phyloP scores from a whole-genome alignment of 2,888 invertebrate genomes.

The Stenchaetothrips biformis region DNA sequence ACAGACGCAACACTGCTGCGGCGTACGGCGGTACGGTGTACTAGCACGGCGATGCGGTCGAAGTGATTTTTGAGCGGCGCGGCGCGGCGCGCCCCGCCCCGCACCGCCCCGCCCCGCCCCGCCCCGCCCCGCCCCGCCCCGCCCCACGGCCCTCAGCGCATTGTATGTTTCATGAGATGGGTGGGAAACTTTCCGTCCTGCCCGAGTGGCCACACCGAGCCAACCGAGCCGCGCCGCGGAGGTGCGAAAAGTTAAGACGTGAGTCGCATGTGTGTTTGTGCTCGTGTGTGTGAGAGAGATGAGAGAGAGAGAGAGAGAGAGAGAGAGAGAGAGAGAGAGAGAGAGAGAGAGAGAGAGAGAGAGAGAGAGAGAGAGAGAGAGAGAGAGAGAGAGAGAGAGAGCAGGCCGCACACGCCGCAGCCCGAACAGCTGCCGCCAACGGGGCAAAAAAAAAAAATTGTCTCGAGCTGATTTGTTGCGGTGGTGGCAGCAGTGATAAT shows the following conservation, averaged over 20 bases:
- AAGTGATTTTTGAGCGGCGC: not conserved
- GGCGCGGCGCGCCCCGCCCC: not conserved
- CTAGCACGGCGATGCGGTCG: no score
- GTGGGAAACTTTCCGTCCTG: slow-evolving; percentile 9
- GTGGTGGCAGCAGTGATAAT: not conserved
- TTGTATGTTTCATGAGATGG: slow-evolving; percentile 23
- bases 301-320: no score
- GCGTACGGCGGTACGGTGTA: no score
- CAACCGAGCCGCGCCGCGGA: not conserved
- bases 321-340: no score
- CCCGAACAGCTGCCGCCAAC: not conserved
- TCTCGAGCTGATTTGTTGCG: not conserved
- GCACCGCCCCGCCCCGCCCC: not conserved
- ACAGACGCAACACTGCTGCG: no score
- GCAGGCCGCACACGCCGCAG: not conserved
- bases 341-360: no score
- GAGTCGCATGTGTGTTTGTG: slow-evolving; percentile 11
- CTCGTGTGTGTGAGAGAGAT: no score
- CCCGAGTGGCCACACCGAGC: not conserved
- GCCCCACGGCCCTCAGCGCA: not conserved
- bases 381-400: no score
- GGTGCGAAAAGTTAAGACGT: slow-evolving; percentile 23
- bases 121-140: not conserved
- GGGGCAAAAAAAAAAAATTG: not conserved
- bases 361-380: no score